phyloP scores from a whole-genome alignment of 2,113 vertebrate species.

The Bambusicola thoracicus region DNA sequence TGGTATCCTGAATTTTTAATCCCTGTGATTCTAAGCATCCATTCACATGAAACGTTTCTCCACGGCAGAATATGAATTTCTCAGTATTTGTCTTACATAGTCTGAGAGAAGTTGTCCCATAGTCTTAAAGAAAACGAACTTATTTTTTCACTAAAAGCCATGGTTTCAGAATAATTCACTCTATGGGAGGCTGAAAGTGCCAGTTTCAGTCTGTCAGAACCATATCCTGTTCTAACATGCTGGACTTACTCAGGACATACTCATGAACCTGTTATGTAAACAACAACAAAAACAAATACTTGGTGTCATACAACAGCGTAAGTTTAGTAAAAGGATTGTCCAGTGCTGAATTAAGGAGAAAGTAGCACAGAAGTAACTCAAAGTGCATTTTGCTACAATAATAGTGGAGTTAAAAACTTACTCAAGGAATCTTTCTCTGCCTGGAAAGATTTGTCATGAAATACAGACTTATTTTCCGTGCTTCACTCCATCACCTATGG shows the following conservation, averaged over 20 bases:
- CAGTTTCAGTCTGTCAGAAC: background rate
- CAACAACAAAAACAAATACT: background rate
- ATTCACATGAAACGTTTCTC: background rate
- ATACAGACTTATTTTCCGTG: background rate
- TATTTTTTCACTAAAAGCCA: background rate
- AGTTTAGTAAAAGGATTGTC: background rate
- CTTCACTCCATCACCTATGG: background rate
- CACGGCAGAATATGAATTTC: conserved; percentile 4
- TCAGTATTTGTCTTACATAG: background rate
- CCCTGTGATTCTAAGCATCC: background rate
- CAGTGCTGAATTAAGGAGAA: background rate
- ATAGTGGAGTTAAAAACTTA: background rate
- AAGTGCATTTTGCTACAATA: background rate
- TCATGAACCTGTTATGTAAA: background rate
- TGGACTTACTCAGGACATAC: background rate
- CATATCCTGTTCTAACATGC: background rate
- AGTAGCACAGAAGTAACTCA: background rate
- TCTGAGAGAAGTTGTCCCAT: background rate
- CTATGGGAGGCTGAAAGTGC: background rate
- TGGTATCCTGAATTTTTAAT: conserved; percentile 35
- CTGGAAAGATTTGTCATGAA: background rate
- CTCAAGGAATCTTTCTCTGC: background rate
- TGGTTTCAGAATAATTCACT: background rate
- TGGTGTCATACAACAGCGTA: background rate
- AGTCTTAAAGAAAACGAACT: background rate